Conservation (phyloP, 2,888 invertebrate species). For the Ischnus inquisitorius region DNA sequence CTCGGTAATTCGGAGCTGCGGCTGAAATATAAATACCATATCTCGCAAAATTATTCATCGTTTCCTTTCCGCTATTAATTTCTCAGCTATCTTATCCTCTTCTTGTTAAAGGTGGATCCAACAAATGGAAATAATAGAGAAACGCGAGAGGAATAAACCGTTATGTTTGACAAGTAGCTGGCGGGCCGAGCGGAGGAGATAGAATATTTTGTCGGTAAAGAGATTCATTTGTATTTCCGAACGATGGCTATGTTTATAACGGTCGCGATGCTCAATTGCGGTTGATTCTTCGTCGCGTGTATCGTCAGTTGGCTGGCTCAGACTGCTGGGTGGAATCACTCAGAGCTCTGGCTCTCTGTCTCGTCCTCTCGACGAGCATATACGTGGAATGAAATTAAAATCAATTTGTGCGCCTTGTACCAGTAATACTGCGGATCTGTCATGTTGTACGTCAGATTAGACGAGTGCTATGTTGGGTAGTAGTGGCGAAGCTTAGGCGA, state of each 20-base stretch:
- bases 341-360: not conserved
- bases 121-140: not conserved
- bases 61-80: not conserved
- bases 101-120: not conserved
- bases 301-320: constrained; percentile 5
- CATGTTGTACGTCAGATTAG: constrained; percentile 79
- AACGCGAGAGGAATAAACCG: not conserved
- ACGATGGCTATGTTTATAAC: not conserved
- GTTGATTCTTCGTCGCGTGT: constrained; percentile 16
- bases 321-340: constrained; percentile 19
- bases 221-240: not conserved
- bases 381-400: constrained; percentile 70
- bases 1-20: constrained; percentile 17
- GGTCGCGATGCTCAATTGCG: constrained; percentile 16
- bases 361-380: constrained; percentile 4
- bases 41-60: not conserved
- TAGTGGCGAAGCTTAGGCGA: constrained; percentile 63
- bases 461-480: constrained; percentile 70
- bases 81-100: not conserved
- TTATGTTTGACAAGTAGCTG: constrained; percentile 46
- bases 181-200: constrained; percentile 7
- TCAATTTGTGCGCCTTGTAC: constrained; percentile 72
- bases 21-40: constrained; percentile 13
- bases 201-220: constrained; percentile 9
- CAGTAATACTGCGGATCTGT: constrained; percentile 74